phyloP scores from a whole-genome alignment of 1,140 invertebrate species.

The Ganaspis sp. region DNA sequence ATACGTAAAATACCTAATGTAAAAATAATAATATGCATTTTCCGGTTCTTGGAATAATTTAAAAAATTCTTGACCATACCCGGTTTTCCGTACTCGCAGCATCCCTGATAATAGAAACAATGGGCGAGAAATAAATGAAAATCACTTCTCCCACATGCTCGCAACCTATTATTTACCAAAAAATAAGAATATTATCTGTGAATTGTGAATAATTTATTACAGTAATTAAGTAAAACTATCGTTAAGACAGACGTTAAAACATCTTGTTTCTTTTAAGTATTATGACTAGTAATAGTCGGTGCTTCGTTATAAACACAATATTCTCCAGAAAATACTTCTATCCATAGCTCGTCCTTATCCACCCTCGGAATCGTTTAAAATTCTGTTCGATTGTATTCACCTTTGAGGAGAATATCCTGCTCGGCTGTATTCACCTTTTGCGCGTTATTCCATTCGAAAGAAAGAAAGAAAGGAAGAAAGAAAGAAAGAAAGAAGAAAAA shows the following conservation, averaged over 20 bases:
- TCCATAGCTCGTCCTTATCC: background rate
- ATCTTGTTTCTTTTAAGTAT: slow-evolving; percentile 10
- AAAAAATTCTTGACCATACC: too few relatives aligned
- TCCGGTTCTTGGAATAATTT: too few relatives aligned
- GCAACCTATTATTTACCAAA: background rate
- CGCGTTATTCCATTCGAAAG: slow-evolving; percentile 6
- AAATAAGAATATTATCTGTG: background rate
- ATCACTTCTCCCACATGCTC: background rate
- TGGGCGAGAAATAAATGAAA: too few relatives aligned
- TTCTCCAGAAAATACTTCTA: slow-evolving; percentile 16
- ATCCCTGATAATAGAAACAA: too few relatives aligned
- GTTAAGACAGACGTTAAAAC: slow-evolving; percentile 3
- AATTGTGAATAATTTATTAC: background rate
- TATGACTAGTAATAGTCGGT: background rate
- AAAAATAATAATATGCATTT: too few relatives aligned
- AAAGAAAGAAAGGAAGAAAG: background rate
- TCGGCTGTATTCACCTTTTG: slow-evolving; percentile 2
- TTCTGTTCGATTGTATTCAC: slow-evolving; percentile 25
- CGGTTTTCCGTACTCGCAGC: too few relatives aligned
- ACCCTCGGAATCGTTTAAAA: slow-evolving; percentile 24
- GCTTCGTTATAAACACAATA: slow-evolving; percentile 17
- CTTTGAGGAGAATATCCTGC: slow-evolving; percentile 8
- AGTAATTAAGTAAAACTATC: background rate
- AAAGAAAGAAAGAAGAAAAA: background rate
- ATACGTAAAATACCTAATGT: too few relatives aligned